These are phyloP conservation scores for Aphaenogaster floridana DNA, from an alignment of 1,140 invertebrate species.

Conservation along the genomic window DNA sequence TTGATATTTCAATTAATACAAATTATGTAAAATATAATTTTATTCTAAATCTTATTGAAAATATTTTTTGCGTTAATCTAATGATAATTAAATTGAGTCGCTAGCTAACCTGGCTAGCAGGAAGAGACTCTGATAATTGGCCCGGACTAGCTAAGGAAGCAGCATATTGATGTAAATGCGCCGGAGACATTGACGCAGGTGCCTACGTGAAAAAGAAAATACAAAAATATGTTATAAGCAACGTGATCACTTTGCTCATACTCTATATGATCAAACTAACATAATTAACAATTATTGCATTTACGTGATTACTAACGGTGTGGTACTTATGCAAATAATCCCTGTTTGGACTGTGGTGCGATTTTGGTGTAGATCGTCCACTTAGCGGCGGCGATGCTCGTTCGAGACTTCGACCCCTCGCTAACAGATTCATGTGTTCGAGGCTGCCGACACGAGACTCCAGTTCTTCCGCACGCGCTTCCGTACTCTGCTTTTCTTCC, in stretches of 20 bases:
- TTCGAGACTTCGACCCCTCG: conserved; percentile 92
- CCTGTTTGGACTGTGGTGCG: conserved; percentile 91
- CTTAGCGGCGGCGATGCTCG: conserved; percentile 92
- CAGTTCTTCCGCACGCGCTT: conserved; percentile 98
- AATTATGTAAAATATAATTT: not conserved
- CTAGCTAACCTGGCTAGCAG: conserved; percentile 92
- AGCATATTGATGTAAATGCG: conserved; percentile 93
- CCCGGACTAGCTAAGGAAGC: conserved; percentile 89
- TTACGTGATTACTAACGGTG: conserved; percentile 89
- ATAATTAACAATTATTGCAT: conserved; percentile 19
- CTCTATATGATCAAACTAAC: not conserved
- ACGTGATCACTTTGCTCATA: not conserved
- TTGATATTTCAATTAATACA: not conserved
- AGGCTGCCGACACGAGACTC: conserved; percentile 98
- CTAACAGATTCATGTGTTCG: conserved; percentile 96
- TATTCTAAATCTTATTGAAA: not conserved
- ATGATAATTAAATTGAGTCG: not conserved
- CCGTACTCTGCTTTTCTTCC: conserved; percentile 99
- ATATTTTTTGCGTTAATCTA: not conserved
- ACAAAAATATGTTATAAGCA: conserved; percentile 35
- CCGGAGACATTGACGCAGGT: conserved; percentile 95
- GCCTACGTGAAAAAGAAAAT: conserved; percentile 88
- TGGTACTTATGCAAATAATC: conserved; percentile 95
- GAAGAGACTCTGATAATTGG: conserved; percentile 92
- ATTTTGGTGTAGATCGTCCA: conserved; percentile 94